Conservation (phyloP, 2,888 invertebrate genomes). For the Serrognathus titanus region DNA sequence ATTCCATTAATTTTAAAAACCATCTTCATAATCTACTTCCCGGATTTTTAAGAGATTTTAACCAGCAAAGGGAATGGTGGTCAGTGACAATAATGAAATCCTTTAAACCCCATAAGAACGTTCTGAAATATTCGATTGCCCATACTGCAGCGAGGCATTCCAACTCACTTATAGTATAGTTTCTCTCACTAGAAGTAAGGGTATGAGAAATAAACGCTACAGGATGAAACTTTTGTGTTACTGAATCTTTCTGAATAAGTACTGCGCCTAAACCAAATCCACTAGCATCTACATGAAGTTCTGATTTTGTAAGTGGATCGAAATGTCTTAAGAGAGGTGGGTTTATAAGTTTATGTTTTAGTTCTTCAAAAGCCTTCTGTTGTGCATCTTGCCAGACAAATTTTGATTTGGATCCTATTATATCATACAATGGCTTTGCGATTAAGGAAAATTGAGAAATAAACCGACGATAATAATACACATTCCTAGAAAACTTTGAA, state of each 20-base stretch:
- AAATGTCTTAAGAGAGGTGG: conserved; percentile 29
- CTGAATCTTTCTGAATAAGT: conserved; percentile 26
- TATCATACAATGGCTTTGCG: conserved; percentile 11
- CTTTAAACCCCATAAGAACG: conserved; percentile 7
- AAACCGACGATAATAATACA: conserved; percentile 19
- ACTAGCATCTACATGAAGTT: conserved; percentile 38
- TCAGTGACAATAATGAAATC: conserved; percentile 6
- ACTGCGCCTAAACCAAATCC: conserved; percentile 29
- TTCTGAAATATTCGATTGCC: conserved; percentile 4
- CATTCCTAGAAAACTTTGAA: conserved; percentile 18
- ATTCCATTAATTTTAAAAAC: conserved; percentile 20
- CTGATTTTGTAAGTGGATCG: conserved; percentile 22
- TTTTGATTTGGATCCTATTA: conserved; percentile 10
- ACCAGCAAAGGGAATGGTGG: conserved; percentile 16
- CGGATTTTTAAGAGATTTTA: conserved; percentile 10
- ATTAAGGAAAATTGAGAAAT: conserved; percentile 19
- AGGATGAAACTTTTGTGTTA: no score
- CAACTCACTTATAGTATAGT: conserved; percentile 41
- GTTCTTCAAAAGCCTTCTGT: conserved; percentile 15
- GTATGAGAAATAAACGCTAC: conserved; percentile 13
- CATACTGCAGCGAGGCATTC: conserved; percentile 35
- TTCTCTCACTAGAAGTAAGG: conserved; percentile 28
- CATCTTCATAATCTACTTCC: conserved; percentile 19
- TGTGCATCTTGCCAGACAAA: conserved; percentile 16
- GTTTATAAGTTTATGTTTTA: conserved; percentile 27